Evolutionary conservation across 2,888 invertebrate species (phyloP), one percentile per base, ranked within the genome.

Genomic region (Polydrusus cervinus): DNA sequence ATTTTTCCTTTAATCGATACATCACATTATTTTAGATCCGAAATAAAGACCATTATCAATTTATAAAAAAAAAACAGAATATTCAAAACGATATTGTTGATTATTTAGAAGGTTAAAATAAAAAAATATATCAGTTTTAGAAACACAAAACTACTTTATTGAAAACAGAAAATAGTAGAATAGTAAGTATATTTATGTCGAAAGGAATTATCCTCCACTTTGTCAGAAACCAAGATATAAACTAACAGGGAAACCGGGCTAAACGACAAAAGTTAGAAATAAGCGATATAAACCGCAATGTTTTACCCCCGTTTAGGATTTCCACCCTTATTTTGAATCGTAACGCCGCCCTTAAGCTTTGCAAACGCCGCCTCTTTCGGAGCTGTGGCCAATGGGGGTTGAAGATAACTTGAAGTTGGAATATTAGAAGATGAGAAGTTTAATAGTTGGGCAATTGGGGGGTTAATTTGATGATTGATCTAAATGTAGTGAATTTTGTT

Each of bases 221-320:
- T 71, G 43, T 25, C 30, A 64, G 40, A 57, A 60, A 62, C 18
- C 69, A 51, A 62, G 40, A 49, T 49, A 53, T 74, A 69, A 70
- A 60, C 74, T 64, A 65, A 51, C 75, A 67, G 75, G 74, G 79
- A 78, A 75, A 75, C 71, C 74, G 76, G 66, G 80, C 81, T 82
- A 82, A 82, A 83, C 78, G 80, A 75, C 79, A 78, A 80, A 80
- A 80, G 67, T 79, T 76, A 78, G 78, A 77, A 79, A 78, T 83
- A 83, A 83, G 82, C 82, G 80, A 69, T 80, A 70, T 78, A 78
- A 81, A 80, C 79, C 81, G 76, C 80, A 81, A 78, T 38, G 18
- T 57, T 74, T 74, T 74, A 70, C 74, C 74, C 71, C 70, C 67
- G 43, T 74, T 74, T 70, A 74, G 18, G 65, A 45, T 70, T 74